Evolutionary conservation across 2,888 invertebrate genomes (phyloP).

Genomic region (Hypolimnas misippus): DNA sequence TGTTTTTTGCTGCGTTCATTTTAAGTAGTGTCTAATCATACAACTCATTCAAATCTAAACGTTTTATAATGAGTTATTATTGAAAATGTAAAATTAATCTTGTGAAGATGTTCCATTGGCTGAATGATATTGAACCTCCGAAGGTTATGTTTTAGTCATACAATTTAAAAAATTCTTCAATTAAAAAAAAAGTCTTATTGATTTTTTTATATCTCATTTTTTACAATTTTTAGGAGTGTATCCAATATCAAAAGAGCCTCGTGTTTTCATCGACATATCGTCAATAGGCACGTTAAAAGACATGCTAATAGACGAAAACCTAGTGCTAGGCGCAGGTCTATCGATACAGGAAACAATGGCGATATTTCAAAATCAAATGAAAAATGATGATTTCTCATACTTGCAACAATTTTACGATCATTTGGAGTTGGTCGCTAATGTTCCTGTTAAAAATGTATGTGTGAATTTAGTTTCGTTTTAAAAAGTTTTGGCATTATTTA

Average conservation of each 20-base stretch:
- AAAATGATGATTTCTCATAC: constrained; percentile 83
- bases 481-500: too few species aligned
- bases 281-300: constrained; percentile 80
- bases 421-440: constrained; percentile 87
- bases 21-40: too few species aligned
- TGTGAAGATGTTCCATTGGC: too few species aligned
- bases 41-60: too few species aligned
- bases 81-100: too few species aligned
- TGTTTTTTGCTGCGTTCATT: too few species aligned
- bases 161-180: too few species aligned
- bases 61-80: too few species aligned
- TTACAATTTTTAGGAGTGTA: constrained; percentile 69
- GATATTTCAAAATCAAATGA: constrained; percentile 65
- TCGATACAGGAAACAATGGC: constrained; percentile 82
- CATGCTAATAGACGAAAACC: constrained; percentile 59
- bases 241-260: constrained; percentile 65
- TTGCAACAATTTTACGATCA: constrained; percentile 84
- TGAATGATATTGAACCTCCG: too few species aligned
- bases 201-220: not conserved
- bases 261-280: constrained; percentile 85
- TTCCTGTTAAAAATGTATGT: constrained; percentile 89
- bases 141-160: too few species aligned
- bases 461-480: not conserved
- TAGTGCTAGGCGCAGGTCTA: constrained; percentile 85
- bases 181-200: not conserved